These are phyloP conservation scores for Parambassis ranga DNA, from an alignment of 2,797 vertebrate genomes.

Conservation along the genomic window DNA sequence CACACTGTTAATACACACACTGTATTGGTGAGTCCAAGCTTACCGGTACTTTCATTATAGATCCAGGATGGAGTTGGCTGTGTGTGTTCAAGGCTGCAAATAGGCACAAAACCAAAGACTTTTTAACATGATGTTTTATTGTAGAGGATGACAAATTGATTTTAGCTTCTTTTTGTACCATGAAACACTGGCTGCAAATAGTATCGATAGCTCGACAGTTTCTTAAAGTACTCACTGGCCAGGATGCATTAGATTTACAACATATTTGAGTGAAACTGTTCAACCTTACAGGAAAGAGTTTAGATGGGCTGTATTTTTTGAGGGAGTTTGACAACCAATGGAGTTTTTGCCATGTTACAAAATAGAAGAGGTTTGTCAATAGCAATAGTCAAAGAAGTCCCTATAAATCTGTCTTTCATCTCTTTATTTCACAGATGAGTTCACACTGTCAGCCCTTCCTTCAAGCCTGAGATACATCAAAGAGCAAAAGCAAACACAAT, in stretches of 20 bases:
- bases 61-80: background rate
- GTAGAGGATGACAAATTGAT: slow-evolving; percentile 8
- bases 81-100: slow-evolving; percentile 4
- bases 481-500: slow-evolving; percentile 39
- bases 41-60: slow-evolving; percentile 33
- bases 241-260: slow-evolving; percentile 22
- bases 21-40: background rate
- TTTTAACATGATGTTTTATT: background rate
- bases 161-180: background rate
- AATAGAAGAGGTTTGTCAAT: slow-evolving; percentile 14
- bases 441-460: slow-evolving; percentile 48
- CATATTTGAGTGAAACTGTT: slow-evolving; percentile 14
- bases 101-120: background rate
- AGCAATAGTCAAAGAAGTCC: background rate
- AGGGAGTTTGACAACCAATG: background rate
- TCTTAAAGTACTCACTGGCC: slow-evolving; percentile 15
- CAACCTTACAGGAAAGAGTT: slow-evolving; percentile 10
- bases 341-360: background rate
- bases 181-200: background rate
- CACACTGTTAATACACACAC: slow-evolving; percentile 14
- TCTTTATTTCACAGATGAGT: slow-evolving; percentile 59
- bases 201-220: background rate
- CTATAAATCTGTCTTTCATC: slow-evolving; percentile 28
- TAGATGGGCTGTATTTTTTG: slow-evolving; percentile 4
- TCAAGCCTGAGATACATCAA: slow-evolving; percentile 10